Percentiles rank a stretch among this genome's conserved stretches.
phyloP scores from a whole-genome alignment of 2,113 vertebrate genomes.

The Geothlypis trichas region DNA sequence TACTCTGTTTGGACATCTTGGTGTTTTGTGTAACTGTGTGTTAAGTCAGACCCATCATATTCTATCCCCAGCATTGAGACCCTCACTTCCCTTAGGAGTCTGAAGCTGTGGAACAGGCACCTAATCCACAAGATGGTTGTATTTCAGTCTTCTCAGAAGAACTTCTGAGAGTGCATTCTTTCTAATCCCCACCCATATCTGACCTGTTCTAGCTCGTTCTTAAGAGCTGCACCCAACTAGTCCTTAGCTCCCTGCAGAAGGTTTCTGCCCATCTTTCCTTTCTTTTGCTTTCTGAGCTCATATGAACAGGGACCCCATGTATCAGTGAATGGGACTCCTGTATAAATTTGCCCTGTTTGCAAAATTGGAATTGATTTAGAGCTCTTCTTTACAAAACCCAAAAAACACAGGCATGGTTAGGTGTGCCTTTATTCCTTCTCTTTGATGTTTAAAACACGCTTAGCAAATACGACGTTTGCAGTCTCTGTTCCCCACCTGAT shows the following conservation, averaged over 20 bases:
- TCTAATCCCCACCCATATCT: conserved; percentile 47
- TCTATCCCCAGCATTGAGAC: neutral
- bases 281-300: neutral
- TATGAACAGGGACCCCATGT: neutral
- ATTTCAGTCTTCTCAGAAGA: neutral
- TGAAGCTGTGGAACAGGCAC: neutral
- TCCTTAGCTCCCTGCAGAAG: neutral
- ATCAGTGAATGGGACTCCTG: neutral
- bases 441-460: neutral
- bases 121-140: neutral
- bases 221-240: conserved; percentile 26
- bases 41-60: neutral
- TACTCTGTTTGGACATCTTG: neutral
- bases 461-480: neutral
- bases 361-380: conserved; percentile 1
- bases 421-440: neutral
- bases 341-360: neutral
- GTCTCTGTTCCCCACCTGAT: neutral
- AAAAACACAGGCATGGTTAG: neutral
- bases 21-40: neutral
- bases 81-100: neutral
- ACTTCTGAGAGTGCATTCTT: conserved; percentile 49
- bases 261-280: neutral
- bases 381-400: neutral
- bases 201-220: conserved; percentile 55